Evolutionary conservation across 2,113 vertebrate genomes (phyloP).

Genomic region (Chroicocephalus ridibundus): DNA sequence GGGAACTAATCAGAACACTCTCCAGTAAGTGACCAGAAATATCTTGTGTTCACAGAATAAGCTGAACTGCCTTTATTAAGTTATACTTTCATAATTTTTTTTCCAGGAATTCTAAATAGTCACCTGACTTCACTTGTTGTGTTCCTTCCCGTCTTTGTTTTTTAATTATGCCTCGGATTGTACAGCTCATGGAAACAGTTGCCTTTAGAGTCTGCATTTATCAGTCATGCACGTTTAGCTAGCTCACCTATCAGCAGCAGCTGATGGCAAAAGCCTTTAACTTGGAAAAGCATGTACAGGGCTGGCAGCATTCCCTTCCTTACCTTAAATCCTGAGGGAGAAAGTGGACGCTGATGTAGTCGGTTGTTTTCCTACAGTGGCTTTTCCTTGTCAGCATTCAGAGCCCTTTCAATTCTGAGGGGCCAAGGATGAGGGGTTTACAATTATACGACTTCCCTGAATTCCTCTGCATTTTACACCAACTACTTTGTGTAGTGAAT

Average conservation of each 20-base stretch:
- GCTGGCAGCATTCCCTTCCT: slow-evolving; percentile 12
- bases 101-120: not conserved
- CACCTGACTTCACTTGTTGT: not conserved
- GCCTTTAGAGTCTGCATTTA: not conserved
- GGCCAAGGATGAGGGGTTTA: not conserved
- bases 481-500: not conserved
- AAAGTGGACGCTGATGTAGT: not conserved
- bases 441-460: not conserved
- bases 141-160: not conserved
- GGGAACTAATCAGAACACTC: slow-evolving; percentile 39
- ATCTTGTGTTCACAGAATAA: not conserved
- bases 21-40: slow-evolving; percentile 62
- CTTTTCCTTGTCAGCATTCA: not conserved
- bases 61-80: not conserved
- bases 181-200: not conserved
- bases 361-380: not conserved
- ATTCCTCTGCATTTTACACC: not conserved
- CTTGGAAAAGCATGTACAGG: not conserved
- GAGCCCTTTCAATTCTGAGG: not conserved
- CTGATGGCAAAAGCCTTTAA: slow-evolving; percentile 13
- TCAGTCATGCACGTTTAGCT: not conserved
- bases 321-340: not conserved
- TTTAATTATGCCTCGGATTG: not conserved
- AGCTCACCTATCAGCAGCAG: not conserved
- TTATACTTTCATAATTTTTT: not conserved